Evolutionary conservation across 1,140 invertebrate species (phyloP).

Genomic region (Bombyx mandarina): DNA sequence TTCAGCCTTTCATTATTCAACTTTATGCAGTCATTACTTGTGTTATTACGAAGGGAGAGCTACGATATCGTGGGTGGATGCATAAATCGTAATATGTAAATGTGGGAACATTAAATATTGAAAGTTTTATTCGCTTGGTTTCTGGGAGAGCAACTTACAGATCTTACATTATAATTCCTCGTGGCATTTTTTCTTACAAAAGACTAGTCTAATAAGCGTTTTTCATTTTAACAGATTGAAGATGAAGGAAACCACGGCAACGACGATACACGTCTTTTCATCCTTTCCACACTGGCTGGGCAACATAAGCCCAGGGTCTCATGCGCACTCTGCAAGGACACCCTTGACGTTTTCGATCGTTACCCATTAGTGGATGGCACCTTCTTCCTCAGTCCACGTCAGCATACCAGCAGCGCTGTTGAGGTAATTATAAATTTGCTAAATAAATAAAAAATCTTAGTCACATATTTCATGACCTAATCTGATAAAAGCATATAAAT

Average conservation of each 20-base stretch:
- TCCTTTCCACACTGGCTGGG: constrained; percentile 89
- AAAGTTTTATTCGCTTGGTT: constrained; percentile 17
- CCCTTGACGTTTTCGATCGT: constrained; percentile 94
- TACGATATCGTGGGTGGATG: constrained; percentile 61
- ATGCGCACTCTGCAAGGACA: constrained; percentile 91
- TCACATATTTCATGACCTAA: too few species aligned
- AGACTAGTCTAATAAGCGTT: neutral
- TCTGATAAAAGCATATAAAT: too few species aligned
- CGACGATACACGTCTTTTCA: constrained; percentile 95
- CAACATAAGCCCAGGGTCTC: constrained; percentile 86
- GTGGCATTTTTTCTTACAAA: neutral
- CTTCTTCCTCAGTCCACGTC: constrained; percentile 94
- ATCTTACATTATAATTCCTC: too few species aligned
- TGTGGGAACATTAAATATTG: constrained; percentile 61
- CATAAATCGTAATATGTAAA: constrained; percentile 68
- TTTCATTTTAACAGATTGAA: constrained; percentile 86
- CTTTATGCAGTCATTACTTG: constrained; percentile 69
- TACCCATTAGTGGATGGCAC: constrained; percentile 98
- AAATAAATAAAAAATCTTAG: too few species aligned
- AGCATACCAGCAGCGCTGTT: constrained; percentile 87
- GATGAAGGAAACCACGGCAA: constrained; percentile 97
- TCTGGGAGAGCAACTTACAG: too few species aligned
- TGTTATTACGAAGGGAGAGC: constrained; percentile 63
- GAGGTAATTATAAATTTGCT: constrained; percentile 69
- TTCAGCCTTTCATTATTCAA: constrained; percentile 69